Evolutionary conservation across 2,888 invertebrate species (phyloP).

Genomic region (Griposia aprilina): DNA sequence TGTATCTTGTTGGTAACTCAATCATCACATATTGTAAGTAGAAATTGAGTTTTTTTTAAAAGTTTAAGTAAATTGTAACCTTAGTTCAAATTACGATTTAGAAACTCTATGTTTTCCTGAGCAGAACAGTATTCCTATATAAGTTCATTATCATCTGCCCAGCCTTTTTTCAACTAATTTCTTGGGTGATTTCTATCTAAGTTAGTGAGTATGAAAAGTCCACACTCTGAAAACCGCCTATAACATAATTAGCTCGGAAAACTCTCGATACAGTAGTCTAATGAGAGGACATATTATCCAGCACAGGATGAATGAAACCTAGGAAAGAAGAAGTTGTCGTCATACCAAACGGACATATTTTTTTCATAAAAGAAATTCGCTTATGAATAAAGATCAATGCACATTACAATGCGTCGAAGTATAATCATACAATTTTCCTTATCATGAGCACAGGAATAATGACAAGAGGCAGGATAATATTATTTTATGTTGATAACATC

Average conservation of each 20-base stretch:
- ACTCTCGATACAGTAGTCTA: neutral
- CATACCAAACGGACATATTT: neutral
- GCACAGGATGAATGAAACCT: neutral
- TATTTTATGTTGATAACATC: slow-evolving; percentile 74
- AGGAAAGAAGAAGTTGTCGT: neutral
- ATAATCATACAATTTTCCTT: slow-evolving; percentile 54
- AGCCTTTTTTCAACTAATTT: no score
- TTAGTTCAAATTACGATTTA: neutral
- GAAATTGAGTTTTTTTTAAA: no score
- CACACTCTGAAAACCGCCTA: neutral
- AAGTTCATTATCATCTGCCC: no score
- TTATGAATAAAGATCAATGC: slow-evolving; percentile 25
- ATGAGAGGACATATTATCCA: neutral
- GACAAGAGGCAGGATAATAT: slow-evolving; percentile 55
- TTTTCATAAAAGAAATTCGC: slow-evolving; percentile 20
- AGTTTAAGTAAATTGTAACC: neutral
- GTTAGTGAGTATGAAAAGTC: neutral
- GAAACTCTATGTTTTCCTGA: neutral
- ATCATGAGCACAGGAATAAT: slow-evolving; percentile 48
- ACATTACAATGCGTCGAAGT: slow-evolving; percentile 48
- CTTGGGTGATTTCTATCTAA: neutral
- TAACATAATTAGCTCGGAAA: neutral
- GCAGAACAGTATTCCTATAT: no score
- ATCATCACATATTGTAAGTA: neutral
- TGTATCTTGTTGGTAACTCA: neutral